phyloP scores from a whole-genome alignment of 2,113 vertebrate species.

The Etheostoma spectabile region DNA sequence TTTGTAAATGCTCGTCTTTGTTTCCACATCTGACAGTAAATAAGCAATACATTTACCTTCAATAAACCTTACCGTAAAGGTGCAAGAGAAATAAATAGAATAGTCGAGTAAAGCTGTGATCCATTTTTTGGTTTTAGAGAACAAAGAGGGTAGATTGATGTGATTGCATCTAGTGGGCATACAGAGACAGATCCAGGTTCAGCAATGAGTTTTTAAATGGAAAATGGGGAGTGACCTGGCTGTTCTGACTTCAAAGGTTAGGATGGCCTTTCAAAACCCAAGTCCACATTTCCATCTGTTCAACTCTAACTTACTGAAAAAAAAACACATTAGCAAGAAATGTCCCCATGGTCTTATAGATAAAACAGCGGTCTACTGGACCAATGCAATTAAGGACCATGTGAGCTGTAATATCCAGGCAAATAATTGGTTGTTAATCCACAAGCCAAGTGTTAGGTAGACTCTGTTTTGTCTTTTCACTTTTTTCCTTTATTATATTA shows the following conservation, averaged over 20 bases:
- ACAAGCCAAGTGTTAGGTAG: not conserved
- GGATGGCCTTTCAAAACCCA: not conserved
- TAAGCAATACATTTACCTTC: too few relatives aligned
- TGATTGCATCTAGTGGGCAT: not conserved
- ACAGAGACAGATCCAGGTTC: not conserved
- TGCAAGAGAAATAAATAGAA: not conserved
- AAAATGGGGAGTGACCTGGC: not conserved
- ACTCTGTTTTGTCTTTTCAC: not conserved
- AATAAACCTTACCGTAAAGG: not conserved
- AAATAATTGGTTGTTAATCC: conserved; percentile 11
- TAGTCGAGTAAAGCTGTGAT: not conserved
- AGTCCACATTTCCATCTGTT: conserved; percentile 12
- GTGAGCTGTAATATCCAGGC: not conserved
- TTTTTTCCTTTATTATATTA: not conserved
- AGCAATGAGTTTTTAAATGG: conserved; percentile 8
- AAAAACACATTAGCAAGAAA: not conserved
- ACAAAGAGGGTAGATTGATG: not conserved
- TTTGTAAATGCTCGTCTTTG: conserved; percentile 29
- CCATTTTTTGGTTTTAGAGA: not conserved
- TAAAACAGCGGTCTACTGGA: not conserved
- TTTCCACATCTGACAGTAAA: conserved; percentile 29
- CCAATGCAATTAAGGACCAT: not conserved
- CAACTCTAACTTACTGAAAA: not conserved
- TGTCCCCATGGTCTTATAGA: not conserved
- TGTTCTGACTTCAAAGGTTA: not conserved